Percentiles rank a stretch among this genome's conserved stretches.
Evolutionary conservation across 2,797 vertebrate genomes (phyloP).

Genomic region (Apogon talboti): DNA sequence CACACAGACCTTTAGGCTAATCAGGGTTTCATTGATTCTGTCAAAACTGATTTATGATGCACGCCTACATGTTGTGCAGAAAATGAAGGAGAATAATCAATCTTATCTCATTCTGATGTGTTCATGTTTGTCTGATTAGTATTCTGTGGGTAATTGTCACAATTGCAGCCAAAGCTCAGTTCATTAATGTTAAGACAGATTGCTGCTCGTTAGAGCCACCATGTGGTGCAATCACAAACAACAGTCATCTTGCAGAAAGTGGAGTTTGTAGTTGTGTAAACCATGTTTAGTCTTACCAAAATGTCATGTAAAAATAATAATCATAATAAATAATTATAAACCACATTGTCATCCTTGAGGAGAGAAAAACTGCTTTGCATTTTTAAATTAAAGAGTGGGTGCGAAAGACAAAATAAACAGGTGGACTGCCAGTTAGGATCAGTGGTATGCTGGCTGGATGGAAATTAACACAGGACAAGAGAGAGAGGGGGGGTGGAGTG

Average conservation of each 20-base stretch:
- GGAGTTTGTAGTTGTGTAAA: slow-evolving; percentile 29
- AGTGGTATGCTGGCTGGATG: slow-evolving; percentile 69
- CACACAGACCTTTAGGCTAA: slow-evolving; percentile 46
- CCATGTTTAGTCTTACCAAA: slow-evolving; percentile 48
- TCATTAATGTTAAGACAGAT: slow-evolving; percentile 63
- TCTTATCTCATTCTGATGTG: slow-evolving; percentile 60
- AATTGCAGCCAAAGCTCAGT: slow-evolving; percentile 62
- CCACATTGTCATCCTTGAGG: slow-evolving; percentile 30
- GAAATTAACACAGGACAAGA: slow-evolving; percentile 60
- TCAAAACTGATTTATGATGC: slow-evolving; percentile 60
- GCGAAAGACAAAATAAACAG: slow-evolving; percentile 60
- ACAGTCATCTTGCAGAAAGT: slow-evolving; percentile 43
- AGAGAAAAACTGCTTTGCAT: slow-evolving; percentile 26
- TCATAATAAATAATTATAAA: slow-evolving; percentile 43
- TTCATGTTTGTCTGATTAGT: slow-evolving; percentile 66
- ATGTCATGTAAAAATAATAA: slow-evolving; percentile 48
- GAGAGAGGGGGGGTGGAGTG: slow-evolving; percentile 31
- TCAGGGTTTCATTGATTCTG: slow-evolving; percentile 39
- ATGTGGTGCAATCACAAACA: slow-evolving; percentile 69
- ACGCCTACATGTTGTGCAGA: slow-evolving; percentile 37
- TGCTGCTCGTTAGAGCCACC: slow-evolving; percentile 75
- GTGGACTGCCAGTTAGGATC: slow-evolving; percentile 70
- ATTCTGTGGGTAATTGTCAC: slow-evolving; percentile 67
- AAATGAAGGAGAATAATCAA: slow-evolving; percentile 58
- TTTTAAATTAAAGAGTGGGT: slow-evolving; percentile 33